Evolutionary conservation across 2,888 invertebrate species (phyloP).

Genomic region (Campoplex nolae): DNA sequence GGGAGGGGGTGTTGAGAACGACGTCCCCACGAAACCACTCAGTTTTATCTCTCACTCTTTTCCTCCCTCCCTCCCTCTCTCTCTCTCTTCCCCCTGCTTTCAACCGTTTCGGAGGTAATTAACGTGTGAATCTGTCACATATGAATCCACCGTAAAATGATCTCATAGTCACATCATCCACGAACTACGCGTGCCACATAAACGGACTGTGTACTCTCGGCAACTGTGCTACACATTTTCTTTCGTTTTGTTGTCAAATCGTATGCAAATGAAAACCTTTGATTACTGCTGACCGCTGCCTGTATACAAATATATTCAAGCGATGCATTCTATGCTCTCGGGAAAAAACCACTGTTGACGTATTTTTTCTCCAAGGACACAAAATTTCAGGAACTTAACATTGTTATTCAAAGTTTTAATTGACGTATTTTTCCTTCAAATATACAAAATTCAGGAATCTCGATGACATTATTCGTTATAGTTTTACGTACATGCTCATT

Average conservation of each 20-base stretch:
- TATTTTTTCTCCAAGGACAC: too few relatives aligned
- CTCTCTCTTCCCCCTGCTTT: constrained; percentile 13
- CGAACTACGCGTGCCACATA: constrained; percentile 23
- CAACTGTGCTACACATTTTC: not conserved
- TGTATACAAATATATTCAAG: not conserved
- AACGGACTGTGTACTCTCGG: not conserved
- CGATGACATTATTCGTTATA: too few relatives aligned
- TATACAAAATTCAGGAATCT: too few relatives aligned
- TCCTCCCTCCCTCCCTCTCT: not conserved
- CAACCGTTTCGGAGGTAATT: constrained; percentile 72
- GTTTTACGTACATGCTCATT: not conserved
- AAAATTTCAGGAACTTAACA: too few relatives aligned
- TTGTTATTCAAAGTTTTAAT: too few relatives aligned
- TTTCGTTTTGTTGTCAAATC: not conserved
- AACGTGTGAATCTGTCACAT: constrained; percentile 73
- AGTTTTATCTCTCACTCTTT: constrained; percentile 30
- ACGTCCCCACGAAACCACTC: constrained; percentile 23
- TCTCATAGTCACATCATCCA: constrained; percentile 50
- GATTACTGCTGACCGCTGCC: not conserved
- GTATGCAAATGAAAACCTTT: not conserved
- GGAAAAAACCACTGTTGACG: not conserved
- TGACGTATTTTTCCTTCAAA: too few relatives aligned
- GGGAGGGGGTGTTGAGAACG: constrained; percentile 58
- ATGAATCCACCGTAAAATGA: constrained; percentile 67
- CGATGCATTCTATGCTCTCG: not conserved